Base-by-base conservation (phyloP, 2,113 vertebrate species). In the Girardinichthys multiradiatus region DNA sequence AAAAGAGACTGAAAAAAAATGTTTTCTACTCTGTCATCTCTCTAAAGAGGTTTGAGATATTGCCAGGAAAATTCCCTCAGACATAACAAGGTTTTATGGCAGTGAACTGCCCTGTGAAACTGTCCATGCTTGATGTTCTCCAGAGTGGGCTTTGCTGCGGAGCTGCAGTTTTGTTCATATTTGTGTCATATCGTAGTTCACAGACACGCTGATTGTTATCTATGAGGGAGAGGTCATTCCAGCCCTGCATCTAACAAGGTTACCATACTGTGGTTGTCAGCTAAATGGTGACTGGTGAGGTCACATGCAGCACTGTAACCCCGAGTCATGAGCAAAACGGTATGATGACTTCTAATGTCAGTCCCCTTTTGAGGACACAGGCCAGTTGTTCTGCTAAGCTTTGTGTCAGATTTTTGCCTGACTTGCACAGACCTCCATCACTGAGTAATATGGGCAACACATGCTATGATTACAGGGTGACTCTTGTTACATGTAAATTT, bases 31-130 rank as follows among this genome's bases (percentile, higher is more conserved):
- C 62, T 67, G 86, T 86, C 74, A 77, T 87, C 82, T 90, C 84
- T 74, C 48, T 87, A 82, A 89, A 90, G 77, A 78, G 76, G 71
- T 76, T 76, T 87, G 83, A 92, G 83, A 79, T 81, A 87, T 87
- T 65, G 79, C 90, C 82, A 90, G 67, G 83, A 64, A 90, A 87
- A 87, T 87, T 79, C 80, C 72, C 74, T 80, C 80, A 92, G 92
- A 93, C 92, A 88, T 91, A 93, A 93, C 90, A 90, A 86, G 87
- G 76, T 88, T 91, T 91, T 81, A 90, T 86, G 90, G 91, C 81
- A 81, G 84, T 80, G 86, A 72, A 73, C 80, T 77, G 79, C 81
- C 79, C 85, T 78, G 28, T 90, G 83, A 90, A 90, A 84, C 89
- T 79, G 76, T 83, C 86, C 77, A 26, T 79, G 82, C 82, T 82